Conservation (phyloP, 2,113 vertebrate species). For the Plecotus auritus region DNA sequence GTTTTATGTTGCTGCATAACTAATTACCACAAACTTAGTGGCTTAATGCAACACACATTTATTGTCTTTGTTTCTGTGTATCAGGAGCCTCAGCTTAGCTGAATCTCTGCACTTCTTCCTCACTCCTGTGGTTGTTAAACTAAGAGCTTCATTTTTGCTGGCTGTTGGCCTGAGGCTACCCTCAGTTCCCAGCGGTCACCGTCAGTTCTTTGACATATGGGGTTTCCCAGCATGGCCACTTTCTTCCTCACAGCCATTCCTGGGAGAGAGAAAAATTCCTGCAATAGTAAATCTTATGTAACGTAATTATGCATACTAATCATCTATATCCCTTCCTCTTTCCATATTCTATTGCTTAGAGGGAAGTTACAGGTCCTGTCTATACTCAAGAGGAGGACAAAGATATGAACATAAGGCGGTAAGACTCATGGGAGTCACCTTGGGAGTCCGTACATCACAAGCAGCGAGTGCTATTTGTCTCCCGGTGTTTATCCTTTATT, state of each 20-base stretch:
- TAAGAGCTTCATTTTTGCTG: constrained; percentile 1
- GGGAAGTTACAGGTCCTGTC: background rate
- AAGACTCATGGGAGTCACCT: background rate
- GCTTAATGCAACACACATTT: background rate
- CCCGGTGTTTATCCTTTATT: background rate
- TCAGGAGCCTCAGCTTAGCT: background rate
- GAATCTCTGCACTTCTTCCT: background rate
- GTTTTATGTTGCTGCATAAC: background rate
- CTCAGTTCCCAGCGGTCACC: background rate
- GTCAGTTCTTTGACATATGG: background rate
- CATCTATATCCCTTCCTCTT: background rate
- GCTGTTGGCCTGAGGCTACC: background rate
- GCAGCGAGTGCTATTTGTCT: background rate
- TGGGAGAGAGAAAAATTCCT: background rate
- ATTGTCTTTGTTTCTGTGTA: constrained; percentile 38
- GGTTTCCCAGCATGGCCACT: background rate
- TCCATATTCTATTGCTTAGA: background rate
- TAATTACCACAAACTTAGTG: background rate
- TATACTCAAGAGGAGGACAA: background rate
- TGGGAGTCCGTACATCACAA: background rate
- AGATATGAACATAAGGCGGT: background rate
- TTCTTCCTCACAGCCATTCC: background rate
- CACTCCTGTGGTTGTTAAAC: background rate
- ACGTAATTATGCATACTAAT: background rate
- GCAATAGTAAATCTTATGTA: background rate